phyloP scores from a whole-genome alignment of 2,888 invertebrate genomes.

The Adineta ricciae region DNA sequence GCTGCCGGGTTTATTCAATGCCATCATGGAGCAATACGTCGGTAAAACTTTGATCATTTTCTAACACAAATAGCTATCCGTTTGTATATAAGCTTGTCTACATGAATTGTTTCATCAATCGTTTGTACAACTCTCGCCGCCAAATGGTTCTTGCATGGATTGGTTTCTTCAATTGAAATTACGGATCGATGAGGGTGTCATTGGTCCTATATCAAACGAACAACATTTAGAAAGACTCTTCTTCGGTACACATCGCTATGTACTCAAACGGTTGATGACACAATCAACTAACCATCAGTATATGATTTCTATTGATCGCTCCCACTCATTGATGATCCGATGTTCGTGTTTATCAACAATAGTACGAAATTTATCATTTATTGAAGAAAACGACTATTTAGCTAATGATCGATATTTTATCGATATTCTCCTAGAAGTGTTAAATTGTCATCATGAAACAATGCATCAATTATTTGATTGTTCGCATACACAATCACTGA shows the following conservation, averaged over 20 bases:
- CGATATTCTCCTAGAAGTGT: background rate
- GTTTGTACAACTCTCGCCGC: background rate
- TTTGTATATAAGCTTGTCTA: slow-evolving; percentile 1
- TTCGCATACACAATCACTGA: no score
- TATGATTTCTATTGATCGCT: background rate
- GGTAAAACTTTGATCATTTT: no score
- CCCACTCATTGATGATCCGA: background rate
- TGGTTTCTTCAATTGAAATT: slow-evolving; percentile 3
- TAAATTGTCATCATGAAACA: background rate
- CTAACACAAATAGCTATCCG: no score
- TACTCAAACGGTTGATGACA: background rate
- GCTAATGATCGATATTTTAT: background rate
- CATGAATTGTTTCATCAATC: background rate
- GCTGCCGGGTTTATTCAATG: background rate
- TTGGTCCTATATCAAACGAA: background rate
- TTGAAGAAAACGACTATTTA: slow-evolving; percentile 6
- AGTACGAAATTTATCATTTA: background rate
- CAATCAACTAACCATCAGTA: no score
- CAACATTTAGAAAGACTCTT: background rate
- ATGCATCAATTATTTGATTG: background rate
- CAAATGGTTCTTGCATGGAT: background rate
- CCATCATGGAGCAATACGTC: background rate
- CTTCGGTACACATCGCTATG: background rate
- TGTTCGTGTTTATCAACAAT: background rate
- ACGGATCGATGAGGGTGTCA: background rate